These are phyloP conservation scores for Drosophila asahinai DNA, from an alignment of 1,140 invertebrate genomes.

Conservation along the genomic window DNA sequence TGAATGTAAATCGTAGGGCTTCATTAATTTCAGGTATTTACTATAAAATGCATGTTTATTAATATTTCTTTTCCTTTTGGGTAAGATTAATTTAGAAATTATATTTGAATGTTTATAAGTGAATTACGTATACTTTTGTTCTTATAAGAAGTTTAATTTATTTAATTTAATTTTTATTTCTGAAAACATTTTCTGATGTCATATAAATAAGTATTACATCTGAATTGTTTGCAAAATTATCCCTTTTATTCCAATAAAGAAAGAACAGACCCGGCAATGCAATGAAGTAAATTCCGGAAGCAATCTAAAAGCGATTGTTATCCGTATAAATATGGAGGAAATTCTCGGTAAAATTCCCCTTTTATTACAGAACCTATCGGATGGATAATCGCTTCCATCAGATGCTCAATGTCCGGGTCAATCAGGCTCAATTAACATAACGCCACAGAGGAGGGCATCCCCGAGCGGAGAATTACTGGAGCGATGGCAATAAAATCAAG, in stretches of 20 bases:
- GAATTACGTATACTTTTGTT: no score
- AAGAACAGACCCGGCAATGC: no score
- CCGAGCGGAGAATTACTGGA: slow-evolving; percentile 17
- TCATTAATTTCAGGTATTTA: not conserved
- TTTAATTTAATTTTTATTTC: no score
- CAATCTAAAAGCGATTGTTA: slow-evolving; percentile 7
- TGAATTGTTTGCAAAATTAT: no score
- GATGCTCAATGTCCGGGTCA: slow-evolving; percentile 19
- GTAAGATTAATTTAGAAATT: not conserved
- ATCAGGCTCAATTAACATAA: slow-evolving; percentile 52
- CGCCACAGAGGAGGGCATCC: slow-evolving; percentile 5
- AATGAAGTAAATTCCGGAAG: not conserved
- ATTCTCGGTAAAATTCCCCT: slow-evolving; percentile 1
- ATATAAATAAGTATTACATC: no score
- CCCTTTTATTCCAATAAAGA: no score
- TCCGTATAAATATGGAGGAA: not conserved
- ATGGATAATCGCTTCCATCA: slow-evolving; percentile 22
- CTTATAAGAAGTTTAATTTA: not conserved
- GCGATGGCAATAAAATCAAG: slow-evolving; percentile 50
- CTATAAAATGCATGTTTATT: no score
- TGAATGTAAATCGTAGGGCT: not conserved
- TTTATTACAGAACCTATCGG: slow-evolving; percentile 4
- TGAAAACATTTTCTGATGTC: no score
- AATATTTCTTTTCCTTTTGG: no score
- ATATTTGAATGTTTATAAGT: not conserved